Evolutionary conservation across 2,113 vertebrate species (phyloP).

Genomic region (Aspiorhynchus laticeps): DNA sequence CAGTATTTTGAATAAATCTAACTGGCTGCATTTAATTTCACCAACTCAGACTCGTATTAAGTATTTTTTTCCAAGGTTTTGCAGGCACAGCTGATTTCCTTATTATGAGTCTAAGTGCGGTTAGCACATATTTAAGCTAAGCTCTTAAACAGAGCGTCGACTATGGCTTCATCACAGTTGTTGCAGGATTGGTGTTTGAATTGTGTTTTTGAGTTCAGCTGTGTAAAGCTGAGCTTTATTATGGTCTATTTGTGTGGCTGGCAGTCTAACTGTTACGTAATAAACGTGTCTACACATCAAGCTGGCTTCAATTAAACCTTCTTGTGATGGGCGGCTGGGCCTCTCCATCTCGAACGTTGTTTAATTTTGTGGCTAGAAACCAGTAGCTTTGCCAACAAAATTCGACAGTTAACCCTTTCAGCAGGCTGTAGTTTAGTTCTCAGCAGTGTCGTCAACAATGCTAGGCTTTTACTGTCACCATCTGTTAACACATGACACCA

Average conservation of each 20-base stretch:
- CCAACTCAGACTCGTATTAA: slow-evolving; percentile 8
- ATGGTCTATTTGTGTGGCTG: slow-evolving; percentile 43
- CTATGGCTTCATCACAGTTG: slow-evolving; percentile 31
- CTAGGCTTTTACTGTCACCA: slow-evolving; percentile 53
- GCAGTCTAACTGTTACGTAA: slow-evolving; percentile 37
- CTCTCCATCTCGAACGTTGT: neutral
- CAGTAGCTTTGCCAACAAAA: slow-evolving; percentile 25
- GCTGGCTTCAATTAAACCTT: slow-evolving; percentile 44
- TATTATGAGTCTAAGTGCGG: slow-evolving; percentile 43
- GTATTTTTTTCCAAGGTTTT: slow-evolving; percentile 39
- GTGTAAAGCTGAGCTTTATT: slow-evolving; percentile 25
- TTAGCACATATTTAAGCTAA: slow-evolving; percentile 49
- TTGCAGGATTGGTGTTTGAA: slow-evolving; percentile 40
- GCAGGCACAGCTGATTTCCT: slow-evolving; percentile 47
- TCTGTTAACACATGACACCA: slow-evolving; percentile 61
- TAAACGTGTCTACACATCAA: slow-evolving; percentile 30
- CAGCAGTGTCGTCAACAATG: slow-evolving; percentile 17
- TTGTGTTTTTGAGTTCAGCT: slow-evolving; percentile 41
- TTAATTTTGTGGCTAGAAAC: slow-evolving; percentile 37
- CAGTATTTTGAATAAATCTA: slow-evolving; percentile 20
- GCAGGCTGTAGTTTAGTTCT: neutral
- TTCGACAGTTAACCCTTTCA: slow-evolving; percentile 32
- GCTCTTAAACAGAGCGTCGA: slow-evolving; percentile 25
- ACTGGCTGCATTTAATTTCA: slow-evolving; percentile 34
- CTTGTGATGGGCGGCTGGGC: slow-evolving; percentile 12